Percentiles rank a stretch among this genome's conserved stretches.
These are phyloP conservation scores for Kryptolebias marmoratus DNA, from an alignment of 2,113 vertebrate species.

Conservation along the genomic window DNA sequence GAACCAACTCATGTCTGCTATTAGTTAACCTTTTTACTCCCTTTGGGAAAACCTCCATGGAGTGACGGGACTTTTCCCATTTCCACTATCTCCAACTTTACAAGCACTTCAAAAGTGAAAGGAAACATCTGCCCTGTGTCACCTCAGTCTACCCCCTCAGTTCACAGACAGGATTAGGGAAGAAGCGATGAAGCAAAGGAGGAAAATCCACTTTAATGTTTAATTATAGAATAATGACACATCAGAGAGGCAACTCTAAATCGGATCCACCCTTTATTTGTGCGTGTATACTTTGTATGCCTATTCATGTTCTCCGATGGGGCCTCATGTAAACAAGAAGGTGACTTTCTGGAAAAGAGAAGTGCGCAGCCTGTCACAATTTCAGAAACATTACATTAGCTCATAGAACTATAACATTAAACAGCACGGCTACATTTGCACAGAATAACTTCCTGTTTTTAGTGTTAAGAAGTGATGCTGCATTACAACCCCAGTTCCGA, in stretches of 20 bases:
- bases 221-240: too few species aligned
- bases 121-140: slow-evolving; percentile 69
- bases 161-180: slow-evolving; percentile 47
- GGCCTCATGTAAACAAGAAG: slow-evolving; percentile 49
- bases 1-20: neutral
- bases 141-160: slow-evolving; percentile 64
- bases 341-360: slow-evolving; percentile 24
- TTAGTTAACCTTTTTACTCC: neutral
- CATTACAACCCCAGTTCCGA: too few species aligned
- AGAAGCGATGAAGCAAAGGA: neutral
- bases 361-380: slow-evolving; percentile 10
- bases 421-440: neutral
- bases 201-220: neutral
- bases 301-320: slow-evolving; percentile 30
- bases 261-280: neutral
- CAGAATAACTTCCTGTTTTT: slow-evolving; percentile 32
- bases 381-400: slow-evolving; percentile 31
- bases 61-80: slow-evolving; percentile 31
- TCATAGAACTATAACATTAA: slow-evolving; percentile 23
- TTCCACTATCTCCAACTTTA: slow-evolving; percentile 43
- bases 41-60: slow-evolving; percentile 29
- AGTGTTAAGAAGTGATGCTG: slow-evolving; percentile 12
- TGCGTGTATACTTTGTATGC: slow-evolving; percentile 23
- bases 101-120: slow-evolving; percentile 58
- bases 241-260: too few species aligned